Evolutionary conservation across 2,888 invertebrate species (phyloP), one percentile per base, ranked within the genome.

Genomic region (Cryptocephalus primarius): DNA sequence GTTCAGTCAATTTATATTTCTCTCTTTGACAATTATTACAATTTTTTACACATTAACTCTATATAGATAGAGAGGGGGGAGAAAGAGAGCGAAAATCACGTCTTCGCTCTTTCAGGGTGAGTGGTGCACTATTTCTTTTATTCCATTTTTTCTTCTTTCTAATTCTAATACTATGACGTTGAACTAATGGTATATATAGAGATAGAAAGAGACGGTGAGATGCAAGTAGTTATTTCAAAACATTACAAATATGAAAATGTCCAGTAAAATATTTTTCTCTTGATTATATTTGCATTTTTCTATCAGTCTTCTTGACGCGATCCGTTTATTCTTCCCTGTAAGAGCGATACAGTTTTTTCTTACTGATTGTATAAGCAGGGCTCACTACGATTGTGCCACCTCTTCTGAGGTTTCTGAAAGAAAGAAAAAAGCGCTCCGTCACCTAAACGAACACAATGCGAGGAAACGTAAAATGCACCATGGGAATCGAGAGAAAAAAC

Each of bases 261-360:
- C 43, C 45, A 40, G 48, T 45, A 45, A 45, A 48, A 48, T 45
- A 42, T 43, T 12, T 45, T 44, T 49, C 42, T 45, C 39, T 44
- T 34, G 22, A 22, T 22, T 39, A 39, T 39, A 47, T 50, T 51
- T 48, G 39, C 48, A 40, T 48, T 48, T 53, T 52, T 45, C 36
- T 45, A 45, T 54, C 56, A 54, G 54, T 57, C 55, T 55, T 60
- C 47, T 51, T 39, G 39, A 39, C 13, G 32, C 40, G 40, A 40
- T 45, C 34, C 42, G 44, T 38, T 47, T 48, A 48, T 55, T 60
- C 64, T 45, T 65, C 65, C 48, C 58, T 57, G 65, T 79, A 80
- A 63, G 85, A 84, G 65, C 88, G 78, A 77, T 91, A 92, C 61
- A 93, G 75, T 74, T 92, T 92, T 72, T 88, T 89, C 78, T 93